Evolutionary conservation across 2,113 vertebrate species (phyloP).

Genomic region (Gallinago jamesoni): DNA sequence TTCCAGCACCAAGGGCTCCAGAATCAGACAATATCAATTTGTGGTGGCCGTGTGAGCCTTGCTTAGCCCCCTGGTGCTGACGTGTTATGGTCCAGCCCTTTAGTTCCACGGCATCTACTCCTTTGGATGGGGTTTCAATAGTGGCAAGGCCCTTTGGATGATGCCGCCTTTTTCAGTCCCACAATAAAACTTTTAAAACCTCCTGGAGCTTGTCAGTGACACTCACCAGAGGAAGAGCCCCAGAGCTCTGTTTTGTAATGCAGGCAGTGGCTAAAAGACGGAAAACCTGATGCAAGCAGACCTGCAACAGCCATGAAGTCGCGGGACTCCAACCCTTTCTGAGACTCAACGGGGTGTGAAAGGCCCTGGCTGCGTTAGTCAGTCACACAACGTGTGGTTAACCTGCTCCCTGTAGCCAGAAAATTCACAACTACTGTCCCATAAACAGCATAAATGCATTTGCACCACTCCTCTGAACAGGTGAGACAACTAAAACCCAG

Average conservation of each 20-base stretch:
- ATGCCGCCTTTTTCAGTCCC: background rate
- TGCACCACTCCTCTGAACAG: background rate
- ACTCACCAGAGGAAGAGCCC: background rate
- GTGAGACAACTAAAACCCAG: background rate
- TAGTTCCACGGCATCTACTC: background rate
- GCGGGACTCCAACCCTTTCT: background rate
- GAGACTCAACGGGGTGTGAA: background rate
- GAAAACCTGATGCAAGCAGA: background rate
- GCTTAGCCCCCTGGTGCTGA: background rate
- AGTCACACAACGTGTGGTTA: background rate
- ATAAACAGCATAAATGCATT: background rate
- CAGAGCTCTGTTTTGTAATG: background rate
- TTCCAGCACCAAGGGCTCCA: background rate
- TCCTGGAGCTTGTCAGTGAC: background rate
- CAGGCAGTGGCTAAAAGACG: background rate
- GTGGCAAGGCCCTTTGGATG: background rate
- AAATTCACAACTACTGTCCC: background rate
- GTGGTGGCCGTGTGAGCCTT: background rate
- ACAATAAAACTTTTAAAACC: background rate
- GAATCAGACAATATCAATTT: background rate
- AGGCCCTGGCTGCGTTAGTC: background rate
- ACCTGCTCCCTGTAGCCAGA: background rate
- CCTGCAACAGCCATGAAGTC: background rate
- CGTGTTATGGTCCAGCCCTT: accelerated
- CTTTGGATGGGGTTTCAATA: background rate